phyloP scores from a whole-genome alignment of 2,888 invertebrate species.

The Bembecia ichneumoniformis region DNA sequence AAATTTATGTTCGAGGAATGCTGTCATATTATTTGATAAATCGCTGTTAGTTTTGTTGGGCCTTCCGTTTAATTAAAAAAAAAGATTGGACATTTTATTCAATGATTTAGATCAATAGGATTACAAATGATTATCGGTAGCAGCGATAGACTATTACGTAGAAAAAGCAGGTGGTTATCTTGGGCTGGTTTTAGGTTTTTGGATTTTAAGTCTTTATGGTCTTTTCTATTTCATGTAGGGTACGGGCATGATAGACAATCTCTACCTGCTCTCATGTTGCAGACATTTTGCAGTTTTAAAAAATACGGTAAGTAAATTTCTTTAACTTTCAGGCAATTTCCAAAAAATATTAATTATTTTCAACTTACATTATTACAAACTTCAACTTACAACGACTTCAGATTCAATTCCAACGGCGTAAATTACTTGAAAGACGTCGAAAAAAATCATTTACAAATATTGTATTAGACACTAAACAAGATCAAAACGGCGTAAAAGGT shows the following conservation, averaged over 20 bases:
- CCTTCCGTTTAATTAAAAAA: conserved; percentile 35
- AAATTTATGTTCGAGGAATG: conserved; percentile 59
- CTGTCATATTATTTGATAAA: conserved; percentile 67
- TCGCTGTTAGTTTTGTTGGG: conserved; percentile 29
- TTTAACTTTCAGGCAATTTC: too few species aligned
- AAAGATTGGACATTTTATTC: conserved; percentile 5
- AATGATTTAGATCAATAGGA: too few species aligned
- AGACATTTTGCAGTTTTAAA: too few species aligned
- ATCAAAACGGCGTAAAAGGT: conserved; percentile 23
- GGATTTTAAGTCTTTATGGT: too few species aligned
- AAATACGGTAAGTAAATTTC: too few species aligned
- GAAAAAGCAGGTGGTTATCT: too few species aligned
- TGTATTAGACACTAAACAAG: conserved; percentile 32
- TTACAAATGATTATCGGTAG: too few species aligned
- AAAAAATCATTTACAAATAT: conserved; percentile 47
- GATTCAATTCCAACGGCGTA: conserved; percentile 16
- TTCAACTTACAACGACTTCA: conserved; percentile 7
- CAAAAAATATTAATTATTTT: conserved; percentile 1
- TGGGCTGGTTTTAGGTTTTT: too few species aligned
- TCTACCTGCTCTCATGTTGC: too few species aligned
- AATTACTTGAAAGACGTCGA: conserved; percentile 25
- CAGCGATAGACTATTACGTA: too few species aligned
- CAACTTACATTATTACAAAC: conserved; percentile 12
- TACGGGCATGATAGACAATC: too few species aligned
- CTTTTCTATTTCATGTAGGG: too few species aligned